A percentile compares a stretch with the other conserved stretches of the same genome.
Evolutionary conservation across 2,113 vertebrate species (phyloP).

Genomic region (Oncorhynchus masou): DNA sequence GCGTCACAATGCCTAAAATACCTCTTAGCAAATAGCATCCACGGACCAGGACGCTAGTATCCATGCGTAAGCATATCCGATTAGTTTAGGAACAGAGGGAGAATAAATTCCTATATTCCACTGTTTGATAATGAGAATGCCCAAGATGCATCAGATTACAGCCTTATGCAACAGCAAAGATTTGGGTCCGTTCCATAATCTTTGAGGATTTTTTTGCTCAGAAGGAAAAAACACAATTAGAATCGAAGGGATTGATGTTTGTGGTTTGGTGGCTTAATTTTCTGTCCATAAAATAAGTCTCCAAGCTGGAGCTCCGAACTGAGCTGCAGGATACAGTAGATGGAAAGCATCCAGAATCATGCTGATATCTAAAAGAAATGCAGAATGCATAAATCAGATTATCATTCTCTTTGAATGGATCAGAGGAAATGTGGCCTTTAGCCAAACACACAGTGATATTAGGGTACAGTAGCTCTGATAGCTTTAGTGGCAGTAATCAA

Average conservation of each 20-base stretch:
- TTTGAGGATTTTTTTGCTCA: conserved; percentile 34
- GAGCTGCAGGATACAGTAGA: conserved; percentile 4
- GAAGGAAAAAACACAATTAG: conserved; percentile 26
- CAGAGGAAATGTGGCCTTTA: background rate
- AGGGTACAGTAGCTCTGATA: background rate
- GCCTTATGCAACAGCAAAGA: conserved; percentile 41
- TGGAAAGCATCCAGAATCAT: conserved; percentile 13
- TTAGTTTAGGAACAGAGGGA: conserved; percentile 24
- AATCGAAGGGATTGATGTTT: conserved; percentile 21
- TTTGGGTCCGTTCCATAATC: conserved; percentile 34
- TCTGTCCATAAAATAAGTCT: background rate
- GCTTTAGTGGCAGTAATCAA: background rate
- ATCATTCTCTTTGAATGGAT: background rate
- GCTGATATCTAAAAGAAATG: background rate
- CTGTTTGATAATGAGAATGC: conserved; percentile 31
- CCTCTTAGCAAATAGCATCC: conserved; percentile 15
- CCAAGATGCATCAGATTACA: conserved; percentile 54
- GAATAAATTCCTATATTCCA: conserved; percentile 17
- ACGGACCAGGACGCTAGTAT: conserved; percentile 29
- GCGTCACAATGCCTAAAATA: conserved; percentile 34
- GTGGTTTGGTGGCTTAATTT: conserved; percentile 16
- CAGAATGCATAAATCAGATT: background rate
- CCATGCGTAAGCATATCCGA: conserved; percentile 18
- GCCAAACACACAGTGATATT: background rate
- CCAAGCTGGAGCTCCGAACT: background rate